phyloP scores from a whole-genome alignment of 2,113 vertebrate genomes.

The Ochotona curzoniae region DNA sequence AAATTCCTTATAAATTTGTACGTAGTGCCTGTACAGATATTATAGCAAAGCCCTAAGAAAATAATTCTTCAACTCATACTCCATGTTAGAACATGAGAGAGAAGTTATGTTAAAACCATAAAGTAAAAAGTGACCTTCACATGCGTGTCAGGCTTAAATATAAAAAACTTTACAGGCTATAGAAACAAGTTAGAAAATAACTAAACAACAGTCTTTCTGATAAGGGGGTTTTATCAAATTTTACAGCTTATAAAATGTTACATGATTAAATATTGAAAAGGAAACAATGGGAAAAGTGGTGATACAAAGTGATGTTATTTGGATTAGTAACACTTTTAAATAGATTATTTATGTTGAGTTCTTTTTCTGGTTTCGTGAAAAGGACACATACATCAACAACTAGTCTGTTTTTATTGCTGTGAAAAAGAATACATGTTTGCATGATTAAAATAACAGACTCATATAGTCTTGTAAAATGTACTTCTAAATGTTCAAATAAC shows the following conservation, averaged over 20 bases:
- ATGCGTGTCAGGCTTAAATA: neutral
- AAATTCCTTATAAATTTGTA: neutral
- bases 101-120: neutral
- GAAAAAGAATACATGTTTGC: conserved; percentile 29
- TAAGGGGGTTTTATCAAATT: conserved; percentile 27
- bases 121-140: neutral
- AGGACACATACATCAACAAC: neutral
- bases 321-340: conserved; percentile 34
- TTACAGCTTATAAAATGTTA: neutral
- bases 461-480: conserved; percentile 17
- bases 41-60: neutral
- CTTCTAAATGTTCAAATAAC: conserved; percentile 30
- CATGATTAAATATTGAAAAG: conserved; percentile 28
- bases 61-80: neutral
- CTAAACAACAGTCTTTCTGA: conserved; percentile 17
- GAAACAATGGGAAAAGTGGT: neutral
- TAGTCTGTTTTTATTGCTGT: conserved; percentile 49
- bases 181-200: conserved; percentile 2
- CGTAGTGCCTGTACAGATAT: neutral
- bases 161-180: neutral
- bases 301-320: conserved; percentile 49
- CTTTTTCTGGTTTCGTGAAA: conserved; percentile 35
- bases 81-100: neutral
- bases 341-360: neutral
- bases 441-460: neutral